Conservation (phyloP, 2,888 invertebrate genomes). For the Papilio gigon region DNA sequence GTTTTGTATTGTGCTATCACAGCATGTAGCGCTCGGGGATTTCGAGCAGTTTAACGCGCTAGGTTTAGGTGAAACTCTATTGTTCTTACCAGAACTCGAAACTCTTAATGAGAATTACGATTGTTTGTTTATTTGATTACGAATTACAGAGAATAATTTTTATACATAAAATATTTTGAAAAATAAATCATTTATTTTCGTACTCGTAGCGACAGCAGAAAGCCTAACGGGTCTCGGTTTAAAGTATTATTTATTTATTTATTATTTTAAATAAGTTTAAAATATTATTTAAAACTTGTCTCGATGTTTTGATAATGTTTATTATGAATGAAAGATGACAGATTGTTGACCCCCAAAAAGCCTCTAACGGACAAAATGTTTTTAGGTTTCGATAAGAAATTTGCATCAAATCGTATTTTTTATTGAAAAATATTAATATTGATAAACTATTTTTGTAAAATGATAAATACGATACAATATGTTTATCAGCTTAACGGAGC, state of each 20-base stretch:
- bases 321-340: constrained; percentile 10
- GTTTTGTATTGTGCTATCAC: constrained; percentile 26
- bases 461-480: constrained; percentile 13
- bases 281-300: no score
- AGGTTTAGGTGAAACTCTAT: background rate
- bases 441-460: constrained; percentile 17
- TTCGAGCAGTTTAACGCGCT: constrained; percentile 15
- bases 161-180: no score
- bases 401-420: constrained; percentile 12
- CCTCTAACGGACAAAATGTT: constrained; percentile 14
- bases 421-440: constrained; percentile 1
- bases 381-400: constrained; percentile 5
- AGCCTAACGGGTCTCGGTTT: no score
- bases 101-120: constrained; percentile 1
- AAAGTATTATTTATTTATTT: no score
- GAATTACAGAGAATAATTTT: no score
- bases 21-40: constrained; percentile 25
- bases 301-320: background rate
- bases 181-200: no score
- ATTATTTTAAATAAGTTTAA: no score
- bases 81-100: background rate
- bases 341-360: constrained; percentile 9
- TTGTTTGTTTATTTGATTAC: background rate
- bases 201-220: no score
- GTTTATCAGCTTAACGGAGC: constrained; percentile 7